Conservation (phyloP, 2,113 vertebrate genomes). For the Percina caprodes region DNA sequence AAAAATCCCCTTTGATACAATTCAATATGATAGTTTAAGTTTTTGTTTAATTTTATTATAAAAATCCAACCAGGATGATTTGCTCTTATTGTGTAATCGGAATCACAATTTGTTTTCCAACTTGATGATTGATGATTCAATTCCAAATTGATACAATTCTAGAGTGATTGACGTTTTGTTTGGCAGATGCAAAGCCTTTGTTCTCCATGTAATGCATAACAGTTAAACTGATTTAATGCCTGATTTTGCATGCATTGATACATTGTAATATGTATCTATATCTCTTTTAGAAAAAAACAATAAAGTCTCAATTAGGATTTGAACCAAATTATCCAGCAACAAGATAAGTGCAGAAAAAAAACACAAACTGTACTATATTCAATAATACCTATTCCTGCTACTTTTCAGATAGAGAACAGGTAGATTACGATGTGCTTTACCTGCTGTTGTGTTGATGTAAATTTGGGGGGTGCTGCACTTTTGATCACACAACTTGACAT, state of each 20-base stretch:
- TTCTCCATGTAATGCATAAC: neutral
- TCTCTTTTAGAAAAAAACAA: neutral
- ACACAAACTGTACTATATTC: neutral
- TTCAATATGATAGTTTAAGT: neutral
- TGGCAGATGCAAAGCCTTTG: neutral
- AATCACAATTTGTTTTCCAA: neutral
- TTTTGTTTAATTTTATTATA: neutral
- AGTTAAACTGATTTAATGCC: neutral
- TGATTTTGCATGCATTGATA: neutral
- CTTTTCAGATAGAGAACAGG: neutral
- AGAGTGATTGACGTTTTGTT: neutral
- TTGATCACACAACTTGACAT: slow-evolving; percentile 84
- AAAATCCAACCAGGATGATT: neutral
- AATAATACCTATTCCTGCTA: no score
- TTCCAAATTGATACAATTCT: neutral
- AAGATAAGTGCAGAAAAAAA: neutral
- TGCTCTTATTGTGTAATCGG: neutral
- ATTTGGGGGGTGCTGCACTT: slow-evolving; percentile 88
- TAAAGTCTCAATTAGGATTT: neutral
- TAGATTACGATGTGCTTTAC: slow-evolving; percentile 69
- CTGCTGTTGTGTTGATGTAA: slow-evolving; percentile 87
- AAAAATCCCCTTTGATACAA: slow-evolving; percentile 18
- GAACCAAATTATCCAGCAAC: neutral
- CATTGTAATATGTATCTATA: neutral
- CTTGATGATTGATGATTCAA: neutral